Evolutionary conservation across 2,888 invertebrate species (phyloP).

Genomic region (Sinodicranocentrus sp.): DNA sequence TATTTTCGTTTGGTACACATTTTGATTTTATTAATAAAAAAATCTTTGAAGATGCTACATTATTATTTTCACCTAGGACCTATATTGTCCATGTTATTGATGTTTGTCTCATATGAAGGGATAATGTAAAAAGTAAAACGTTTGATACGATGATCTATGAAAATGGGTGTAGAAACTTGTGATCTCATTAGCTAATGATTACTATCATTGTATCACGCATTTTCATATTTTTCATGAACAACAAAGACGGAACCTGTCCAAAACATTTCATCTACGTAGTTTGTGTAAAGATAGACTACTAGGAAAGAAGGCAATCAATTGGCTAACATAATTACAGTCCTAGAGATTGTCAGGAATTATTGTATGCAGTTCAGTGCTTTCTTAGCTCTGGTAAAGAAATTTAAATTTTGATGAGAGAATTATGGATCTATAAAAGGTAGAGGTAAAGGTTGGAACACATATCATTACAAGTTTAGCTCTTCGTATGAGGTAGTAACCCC

Average conservation of each 20-base stretch:
- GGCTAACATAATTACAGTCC: conserved; percentile 59
- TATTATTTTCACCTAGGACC: conserved; percentile 59
- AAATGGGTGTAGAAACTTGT: conserved; percentile 64
- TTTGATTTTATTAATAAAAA: conserved; percentile 8
- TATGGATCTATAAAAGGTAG: conserved; percentile 60
- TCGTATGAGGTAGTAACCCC: conserved; percentile 21
- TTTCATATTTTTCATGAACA: conserved; percentile 37
- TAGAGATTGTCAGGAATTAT: conserved; percentile 25
- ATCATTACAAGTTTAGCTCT: conserved; percentile 61
- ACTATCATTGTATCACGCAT: conserved; percentile 67
- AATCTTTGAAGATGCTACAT: conserved; percentile 24
- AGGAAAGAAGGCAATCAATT: conserved; percentile 53
- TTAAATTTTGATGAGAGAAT: conserved; percentile 25
- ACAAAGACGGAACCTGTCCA: conserved; percentile 66
- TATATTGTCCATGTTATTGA: conserved; percentile 24
- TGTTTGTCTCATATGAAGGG: conserved; percentile 46
- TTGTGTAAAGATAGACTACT: conserved; percentile 21
- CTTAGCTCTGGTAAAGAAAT: conserved; percentile 16
- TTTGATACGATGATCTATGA: conserved; percentile 38
- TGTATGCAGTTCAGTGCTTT: conserved; percentile 2
- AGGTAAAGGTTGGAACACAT: conserved; percentile 9
- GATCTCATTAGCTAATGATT: conserved; percentile 69
- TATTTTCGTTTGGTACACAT: conserved; percentile 42
- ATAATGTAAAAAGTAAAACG: not conserved
- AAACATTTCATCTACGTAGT: conserved; percentile 32